Evolutionary conservation across 2,797 vertebrate genomes (phyloP), one percentile per base, ranked within the genome.

Genomic region (Hydrolagus colliei): DNA sequence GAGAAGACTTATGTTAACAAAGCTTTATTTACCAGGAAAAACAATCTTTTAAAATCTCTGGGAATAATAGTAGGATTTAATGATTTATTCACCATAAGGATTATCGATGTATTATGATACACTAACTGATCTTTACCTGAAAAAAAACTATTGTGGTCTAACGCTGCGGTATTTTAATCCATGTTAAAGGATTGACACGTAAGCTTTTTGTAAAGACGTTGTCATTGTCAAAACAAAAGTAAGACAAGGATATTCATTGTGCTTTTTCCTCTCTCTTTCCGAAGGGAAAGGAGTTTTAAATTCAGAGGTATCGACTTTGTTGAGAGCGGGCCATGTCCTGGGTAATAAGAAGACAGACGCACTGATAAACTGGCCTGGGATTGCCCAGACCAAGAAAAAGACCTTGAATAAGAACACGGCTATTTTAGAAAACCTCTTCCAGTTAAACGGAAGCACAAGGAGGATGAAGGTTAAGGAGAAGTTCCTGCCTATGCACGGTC

Each of bases 371-470:
- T 97, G 97, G 96, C 92, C 96, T 0, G 92, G 93, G 0, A 87
- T 94, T 75, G 87, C 93, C 0, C 94, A 94, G 92, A 94, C 90
- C 76, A 96, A 95, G 88, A 94, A 96, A 89, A 96, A 95, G 89
- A 90, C 90, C 0, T 92, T 92, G 0, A 91, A 93, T 90, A 97
- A 91, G 62, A 90, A 89, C 75, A 89, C 92, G 0, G 88, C 88
- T 14, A n/a, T 89, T 86, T 92, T 94, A 27, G 92, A 92, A 87
- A 92, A 95, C 92, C 92, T 97, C 86, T 97, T 98, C 91, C 96
- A 96, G 88, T 92, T 96, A 85, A 96, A 96, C 2, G 95, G 96
- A 87, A 87, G 92, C 79, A 1, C 94, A 88, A 96, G 91, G 92
- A 96, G 96, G 87, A 91, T 93, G 79, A 96, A 94, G 79, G 92